Evolutionary conservation across 37 sponge, comb jelly and placozoan species (phyloP).

Genomic region (Mnemiopsis leidyi): DNA sequence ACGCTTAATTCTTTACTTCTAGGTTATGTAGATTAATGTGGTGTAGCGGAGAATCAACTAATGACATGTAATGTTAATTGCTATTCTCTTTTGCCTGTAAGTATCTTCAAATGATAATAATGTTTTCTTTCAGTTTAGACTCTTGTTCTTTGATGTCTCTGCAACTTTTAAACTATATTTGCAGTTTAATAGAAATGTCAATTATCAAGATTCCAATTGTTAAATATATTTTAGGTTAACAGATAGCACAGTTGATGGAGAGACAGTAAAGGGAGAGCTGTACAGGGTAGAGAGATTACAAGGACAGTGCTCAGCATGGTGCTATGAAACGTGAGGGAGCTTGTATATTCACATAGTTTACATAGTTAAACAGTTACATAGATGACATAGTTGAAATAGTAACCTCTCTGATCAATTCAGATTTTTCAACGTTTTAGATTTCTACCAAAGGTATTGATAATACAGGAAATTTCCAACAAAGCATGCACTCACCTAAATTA

Average conservation of each 20-base stretch:
- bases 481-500: not conserved
- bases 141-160: not conserved
- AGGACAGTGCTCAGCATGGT: constrained; percentile 45
- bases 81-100: constrained; percentile 3
- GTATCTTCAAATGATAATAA: too few species aligned
- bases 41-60: not conserved
- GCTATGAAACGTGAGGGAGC: not conserved
- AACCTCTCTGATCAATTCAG: not conserved
- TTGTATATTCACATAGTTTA: too few species aligned
- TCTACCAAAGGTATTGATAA: too few species aligned
- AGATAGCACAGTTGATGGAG: not conserved
- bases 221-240: not conserved
- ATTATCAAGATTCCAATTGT: not conserved
- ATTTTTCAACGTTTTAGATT: not conserved
- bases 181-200: not conserved
- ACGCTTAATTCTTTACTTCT: too few species aligned
- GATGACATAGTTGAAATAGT: too few species aligned
- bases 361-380: too few species aligned
- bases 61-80: constrained; percentile 51
- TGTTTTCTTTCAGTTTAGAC: too few species aligned
- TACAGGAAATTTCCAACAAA: not conserved
- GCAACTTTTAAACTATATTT: not conserved
- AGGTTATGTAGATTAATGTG: not conserved
- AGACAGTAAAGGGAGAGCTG: not conserved
- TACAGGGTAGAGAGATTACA: not conserved